phyloP scores from a whole-genome alignment of 2,888 invertebrate species.

The Rhimphoctona megacephalus region DNA sequence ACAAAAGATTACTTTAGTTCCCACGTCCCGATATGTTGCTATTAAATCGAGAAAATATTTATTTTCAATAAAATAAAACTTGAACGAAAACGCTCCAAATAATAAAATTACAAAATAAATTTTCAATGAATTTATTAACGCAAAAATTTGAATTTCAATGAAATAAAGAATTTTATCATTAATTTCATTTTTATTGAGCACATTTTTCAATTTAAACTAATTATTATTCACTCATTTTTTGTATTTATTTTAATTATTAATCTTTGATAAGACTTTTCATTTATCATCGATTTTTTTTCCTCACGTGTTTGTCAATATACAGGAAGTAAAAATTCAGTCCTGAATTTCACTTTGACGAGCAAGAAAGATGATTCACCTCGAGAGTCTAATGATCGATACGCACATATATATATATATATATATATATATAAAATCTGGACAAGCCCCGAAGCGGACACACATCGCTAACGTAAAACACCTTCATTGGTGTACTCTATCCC shows the following conservation, averaged over 20 bases:
- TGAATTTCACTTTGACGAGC: slow-evolving; percentile 66
- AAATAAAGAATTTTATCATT: not conserved
- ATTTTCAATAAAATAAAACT: not conserved
- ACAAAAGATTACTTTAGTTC: slow-evolving; percentile 1
- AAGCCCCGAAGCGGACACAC: slow-evolving; percentile 9
- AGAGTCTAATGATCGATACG: slow-evolving; percentile 55
- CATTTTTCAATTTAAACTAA: not conserved
- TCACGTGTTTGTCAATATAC: not conserved
- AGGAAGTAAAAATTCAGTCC: slow-evolving; percentile 29
- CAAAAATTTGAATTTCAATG: too few species aligned
- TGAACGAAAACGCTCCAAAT: too few species aligned
- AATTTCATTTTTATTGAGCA: not conserved
- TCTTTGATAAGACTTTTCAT: too few species aligned
- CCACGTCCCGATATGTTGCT: not conserved
- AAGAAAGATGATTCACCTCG: slow-evolving; percentile 60
- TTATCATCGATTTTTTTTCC: not conserved
- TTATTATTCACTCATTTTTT: not conserved
- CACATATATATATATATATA: slow-evolving; percentile 6
- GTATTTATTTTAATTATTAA: not conserved
- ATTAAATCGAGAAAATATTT: not conserved
- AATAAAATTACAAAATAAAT: too few species aligned
- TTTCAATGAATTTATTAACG: too few species aligned
- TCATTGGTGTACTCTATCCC: slow-evolving; percentile 40
- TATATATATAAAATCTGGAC: not conserved
- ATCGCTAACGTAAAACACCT: slow-evolving; percentile 36